Percentiles rank a stretch among this genome's conserved stretches.
These are phyloP conservation scores for Dusona sp. DNA, from an alignment of 2,888 invertebrate genomes.

Conservation along the genomic window DNA sequence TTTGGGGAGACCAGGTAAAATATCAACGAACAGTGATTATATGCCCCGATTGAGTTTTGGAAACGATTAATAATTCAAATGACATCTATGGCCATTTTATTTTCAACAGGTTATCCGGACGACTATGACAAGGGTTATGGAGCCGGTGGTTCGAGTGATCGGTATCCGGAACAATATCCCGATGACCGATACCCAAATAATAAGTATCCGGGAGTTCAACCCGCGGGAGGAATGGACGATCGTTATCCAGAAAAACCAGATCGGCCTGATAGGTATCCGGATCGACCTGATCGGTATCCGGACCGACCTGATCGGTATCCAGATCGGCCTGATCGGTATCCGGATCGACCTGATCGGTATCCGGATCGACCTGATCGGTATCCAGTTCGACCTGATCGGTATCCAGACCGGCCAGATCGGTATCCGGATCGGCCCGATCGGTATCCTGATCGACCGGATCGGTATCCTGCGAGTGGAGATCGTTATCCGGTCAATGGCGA, in stretches of 20 bases:
- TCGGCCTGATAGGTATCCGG: constrained; percentile 71
- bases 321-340: constrained; percentile 79
- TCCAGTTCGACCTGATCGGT: constrained; percentile 76
- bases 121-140: constrained; percentile 80
- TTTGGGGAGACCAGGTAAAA: constrained; percentile 81
- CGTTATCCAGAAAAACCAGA: constrained; percentile 83
- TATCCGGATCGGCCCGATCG: constrained; percentile 74
- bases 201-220: constrained; percentile 71
- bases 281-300: constrained; percentile 69
- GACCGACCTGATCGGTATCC: constrained; percentile 83
- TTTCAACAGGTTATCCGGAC: constrained; percentile 77
- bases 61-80: not conserved
- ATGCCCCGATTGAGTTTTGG: not conserved
- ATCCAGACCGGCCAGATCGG: constrained; percentile 81
- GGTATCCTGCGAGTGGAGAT: constrained; percentile 84
- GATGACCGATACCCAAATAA: constrained; percentile 75
- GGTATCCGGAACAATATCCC: constrained; percentile 75
- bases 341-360: constrained; percentile 81
- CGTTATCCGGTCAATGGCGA: constrained; percentile 82
- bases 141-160: constrained; percentile 69
- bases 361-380: constrained; percentile 73
- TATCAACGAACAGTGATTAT: not conserved
- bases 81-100: not conserved
- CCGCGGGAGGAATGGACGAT: constrained; percentile 70
- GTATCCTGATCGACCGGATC: constrained; percentile 79